Conservation (phyloP, 2,113 vertebrate species). For the Rana temporaria region DNA sequence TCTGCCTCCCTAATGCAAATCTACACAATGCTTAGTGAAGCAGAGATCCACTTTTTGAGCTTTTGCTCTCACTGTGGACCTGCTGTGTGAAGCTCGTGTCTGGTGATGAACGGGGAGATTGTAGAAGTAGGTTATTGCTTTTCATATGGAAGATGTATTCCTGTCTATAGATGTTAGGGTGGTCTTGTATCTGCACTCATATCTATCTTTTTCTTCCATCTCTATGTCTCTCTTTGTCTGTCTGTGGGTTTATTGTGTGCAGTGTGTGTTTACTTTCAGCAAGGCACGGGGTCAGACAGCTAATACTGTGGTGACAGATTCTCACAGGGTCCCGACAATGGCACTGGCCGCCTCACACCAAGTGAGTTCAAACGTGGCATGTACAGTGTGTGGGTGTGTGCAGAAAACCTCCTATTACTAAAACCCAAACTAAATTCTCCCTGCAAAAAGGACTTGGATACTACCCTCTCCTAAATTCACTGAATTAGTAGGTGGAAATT, state of each 20-base stretch:
- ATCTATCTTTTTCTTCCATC: slow-evolving; percentile 57
- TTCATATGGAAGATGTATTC: neutral
- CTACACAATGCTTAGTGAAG: neutral
- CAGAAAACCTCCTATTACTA: no score
- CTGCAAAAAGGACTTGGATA: no score
- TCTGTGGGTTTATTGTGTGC: slow-evolving; percentile 71
- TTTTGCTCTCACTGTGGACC: neutral
- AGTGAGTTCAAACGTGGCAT: slow-evolving; percentile 78
- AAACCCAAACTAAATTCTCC: no score
- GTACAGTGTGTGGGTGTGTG: slow-evolving; percentile 12
- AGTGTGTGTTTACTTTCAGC: slow-evolving; percentile 89
- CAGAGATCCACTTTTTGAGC: neutral
- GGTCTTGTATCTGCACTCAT: neutral
- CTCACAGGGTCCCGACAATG: slow-evolving; percentile 87
- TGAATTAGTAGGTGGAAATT: no score
- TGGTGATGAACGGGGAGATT: neutral
- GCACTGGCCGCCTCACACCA: slow-evolving; percentile 87
- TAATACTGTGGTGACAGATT: slow-evolving; percentile 85
- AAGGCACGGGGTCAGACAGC: slow-evolving; percentile 86
- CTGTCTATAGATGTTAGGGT: neutral
- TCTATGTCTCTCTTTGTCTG: slow-evolving; percentile 70
- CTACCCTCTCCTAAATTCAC: no score
- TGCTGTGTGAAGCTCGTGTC: neutral
- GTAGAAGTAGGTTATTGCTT: neutral
- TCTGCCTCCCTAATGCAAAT: neutral